Evolutionary conservation across 2,888 invertebrate genomes (phyloP), one percentile per base, ranked within the genome.

Genomic region (Phlogophora meticulosa): DNA sequence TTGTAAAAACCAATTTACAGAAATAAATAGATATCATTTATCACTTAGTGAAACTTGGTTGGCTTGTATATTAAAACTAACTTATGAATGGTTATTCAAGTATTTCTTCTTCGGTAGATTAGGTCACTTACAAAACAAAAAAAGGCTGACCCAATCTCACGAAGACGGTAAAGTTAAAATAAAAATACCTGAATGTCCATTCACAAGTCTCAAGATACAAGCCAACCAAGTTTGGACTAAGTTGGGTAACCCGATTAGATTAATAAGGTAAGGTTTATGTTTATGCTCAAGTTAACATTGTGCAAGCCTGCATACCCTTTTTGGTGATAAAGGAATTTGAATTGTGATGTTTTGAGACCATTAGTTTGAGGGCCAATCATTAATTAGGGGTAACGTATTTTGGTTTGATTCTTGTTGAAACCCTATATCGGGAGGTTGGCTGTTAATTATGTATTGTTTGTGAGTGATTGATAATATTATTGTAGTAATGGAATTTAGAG

Each of bases 261-360:
- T 63, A 74, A 59, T 77, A 52, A 4, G 42, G 55, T 34, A 46
- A 22, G 43, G 20, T 59, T 46, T 40, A 76, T 76, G 49, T 76
- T 76, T 74, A 77, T 64, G 64, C 55, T n/a, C 73, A 42, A 63
- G 28, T 22, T 45, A 32, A 38, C 13, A 74, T 72, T 74, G 46
- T 77, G 77, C 49, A 73, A 77, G 24, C 59, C 10, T 28, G 17
- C 7, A 36, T 76, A 56, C 46, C 74, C 57, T 77, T 74, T 77
- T 74, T 43, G 40, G 73, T 51, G 73, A 56, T 72, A 72, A 77
- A 59, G 72, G 74, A 77, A 74, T 74, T 74, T 77, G 78, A 64
- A 77, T 74, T 77, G 73, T 72, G 22, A 43, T 55, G 55, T 71
- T 71, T 70, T 48, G 40, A n/a, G 5, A 15, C 48, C 55, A 71